These are phyloP conservation scores for Falco naumanni DNA, from an alignment of 2,797 vertebrate species.

Conservation along the genomic window DNA sequence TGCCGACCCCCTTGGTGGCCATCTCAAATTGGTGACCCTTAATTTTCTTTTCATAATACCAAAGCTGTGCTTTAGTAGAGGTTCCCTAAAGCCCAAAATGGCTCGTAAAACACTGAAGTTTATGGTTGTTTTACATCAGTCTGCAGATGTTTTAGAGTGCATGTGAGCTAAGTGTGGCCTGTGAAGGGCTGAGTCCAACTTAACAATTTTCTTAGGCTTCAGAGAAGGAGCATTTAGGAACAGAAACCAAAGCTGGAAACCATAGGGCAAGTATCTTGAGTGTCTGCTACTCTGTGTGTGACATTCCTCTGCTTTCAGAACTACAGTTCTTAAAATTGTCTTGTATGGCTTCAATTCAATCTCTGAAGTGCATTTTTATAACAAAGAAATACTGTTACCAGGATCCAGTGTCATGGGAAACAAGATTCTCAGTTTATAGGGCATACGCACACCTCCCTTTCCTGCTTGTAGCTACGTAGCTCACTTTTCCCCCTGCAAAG, in stretches of 20 bases:
- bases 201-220: constrained; percentile 12
- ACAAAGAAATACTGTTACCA: constrained; percentile 24
- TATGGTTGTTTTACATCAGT: not conserved
- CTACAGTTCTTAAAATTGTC: not conserved
- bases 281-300: not conserved
- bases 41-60: not conserved
- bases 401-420: constrained; percentile 32
- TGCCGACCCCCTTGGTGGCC: not conserved
- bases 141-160: constrained; percentile 20
- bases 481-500: constrained; percentile 3
- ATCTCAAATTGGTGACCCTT: not conserved
- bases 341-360: constrained; percentile 12
- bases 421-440: constrained; percentile 5
- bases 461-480: not conserved
- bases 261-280: constrained; percentile 30
- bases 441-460: not conserved
- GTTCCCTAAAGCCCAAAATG: constrained; percentile 1
- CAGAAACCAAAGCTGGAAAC: constrained; percentile 19
- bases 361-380: constrained; percentile 34
- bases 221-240: constrained; percentile 25
- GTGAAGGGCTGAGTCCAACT: not conserved
- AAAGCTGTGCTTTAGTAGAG: not conserved
- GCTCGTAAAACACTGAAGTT: constrained; percentile 8
- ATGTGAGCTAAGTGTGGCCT: not conserved
- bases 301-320: constrained; percentile 9